These are phyloP conservation scores for Melieria crassipennis DNA, from an alignment of 2,888 invertebrate species.

Conservation along the genomic window DNA sequence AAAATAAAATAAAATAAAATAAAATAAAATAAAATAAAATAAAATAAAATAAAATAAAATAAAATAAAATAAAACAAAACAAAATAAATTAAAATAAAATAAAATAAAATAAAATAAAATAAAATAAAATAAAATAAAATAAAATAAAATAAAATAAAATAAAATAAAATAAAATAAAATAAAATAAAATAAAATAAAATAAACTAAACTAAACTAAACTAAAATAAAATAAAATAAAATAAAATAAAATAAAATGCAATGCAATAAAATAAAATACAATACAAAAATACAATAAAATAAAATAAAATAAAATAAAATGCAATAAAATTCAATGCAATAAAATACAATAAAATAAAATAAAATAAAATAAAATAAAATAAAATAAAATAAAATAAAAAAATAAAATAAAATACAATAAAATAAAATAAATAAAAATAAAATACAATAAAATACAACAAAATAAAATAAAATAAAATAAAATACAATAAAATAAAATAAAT, in stretches of 20 bases:
- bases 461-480: conserved; percentile 4
- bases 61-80: neutral
- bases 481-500: neutral
- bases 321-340: no score
- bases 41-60: conserved; percentile 2
- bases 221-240: no score
- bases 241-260: no score
- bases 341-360: conserved; percentile 7
- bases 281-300: no score
- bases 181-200: no score
- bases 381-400: neutral
- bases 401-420: neutral
- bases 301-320: no score
- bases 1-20: conserved; percentile 10
- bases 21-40: conserved; percentile 7
- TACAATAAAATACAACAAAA: conserved; percentile 1
- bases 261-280: no score
- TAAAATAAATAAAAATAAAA: conserved; percentile 9
- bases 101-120: neutral
- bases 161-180: no score
- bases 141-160: neutral
- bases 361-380: neutral
- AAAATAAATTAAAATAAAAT: neutral
- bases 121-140: neutral
- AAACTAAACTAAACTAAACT: no score